Evolutionary conservation across 2,797 vertebrate species (phyloP).

Genomic region (Menidia menidia): DNA sequence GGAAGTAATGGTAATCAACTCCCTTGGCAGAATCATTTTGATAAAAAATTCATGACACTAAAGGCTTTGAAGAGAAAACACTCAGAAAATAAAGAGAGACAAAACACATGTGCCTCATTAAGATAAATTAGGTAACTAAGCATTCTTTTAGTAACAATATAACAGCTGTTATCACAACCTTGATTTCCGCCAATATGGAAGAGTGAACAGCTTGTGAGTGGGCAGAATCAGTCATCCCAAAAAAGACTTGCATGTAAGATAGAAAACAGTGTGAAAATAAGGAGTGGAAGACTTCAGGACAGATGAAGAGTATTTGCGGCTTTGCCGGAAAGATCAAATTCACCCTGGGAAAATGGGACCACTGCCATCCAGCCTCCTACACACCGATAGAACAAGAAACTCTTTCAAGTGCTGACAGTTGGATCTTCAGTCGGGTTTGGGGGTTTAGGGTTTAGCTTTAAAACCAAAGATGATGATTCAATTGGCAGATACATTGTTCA

Average conservation of each 20-base stretch:
- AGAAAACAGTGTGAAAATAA: conserved; percentile 45
- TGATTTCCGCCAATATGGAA: conserved; percentile 52
- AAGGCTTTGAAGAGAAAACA: conserved; percentile 22
- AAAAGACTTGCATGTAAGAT: conserved; percentile 66
- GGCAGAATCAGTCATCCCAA: conserved; percentile 63
- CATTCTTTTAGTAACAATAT: conserved; percentile 49
- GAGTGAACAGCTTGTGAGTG: conserved; percentile 74
- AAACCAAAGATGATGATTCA: conserved; percentile 12
- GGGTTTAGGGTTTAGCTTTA: background rate
- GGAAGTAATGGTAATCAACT: conserved; percentile 24
- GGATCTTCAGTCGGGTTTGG: conserved; percentile 14
- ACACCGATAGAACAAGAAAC: conserved; percentile 46
- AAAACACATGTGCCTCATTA: conserved; percentile 7
- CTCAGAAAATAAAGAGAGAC: background rate
- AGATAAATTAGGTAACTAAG: conserved; percentile 28
- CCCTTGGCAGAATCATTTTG: conserved; percentile 37
- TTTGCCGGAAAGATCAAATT: conserved; percentile 56
- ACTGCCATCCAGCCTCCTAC: conserved; percentile 67
- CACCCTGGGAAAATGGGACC: conserved; percentile 59
- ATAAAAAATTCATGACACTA: conserved; percentile 34
- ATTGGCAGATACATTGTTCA: conserved; percentile 1
- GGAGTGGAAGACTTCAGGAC: conserved; percentile 55
- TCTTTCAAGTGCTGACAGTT: conserved; percentile 27
- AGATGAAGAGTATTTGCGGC: conserved; percentile 54
- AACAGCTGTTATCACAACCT: conserved; percentile 71